A percentile compares a stretch with the other conserved stretches of the same genome.
These are phyloP conservation scores for Chelonus insularis DNA, from an alignment of 1,140 invertebrate genomes.

Conservation along the genomic window DNA sequence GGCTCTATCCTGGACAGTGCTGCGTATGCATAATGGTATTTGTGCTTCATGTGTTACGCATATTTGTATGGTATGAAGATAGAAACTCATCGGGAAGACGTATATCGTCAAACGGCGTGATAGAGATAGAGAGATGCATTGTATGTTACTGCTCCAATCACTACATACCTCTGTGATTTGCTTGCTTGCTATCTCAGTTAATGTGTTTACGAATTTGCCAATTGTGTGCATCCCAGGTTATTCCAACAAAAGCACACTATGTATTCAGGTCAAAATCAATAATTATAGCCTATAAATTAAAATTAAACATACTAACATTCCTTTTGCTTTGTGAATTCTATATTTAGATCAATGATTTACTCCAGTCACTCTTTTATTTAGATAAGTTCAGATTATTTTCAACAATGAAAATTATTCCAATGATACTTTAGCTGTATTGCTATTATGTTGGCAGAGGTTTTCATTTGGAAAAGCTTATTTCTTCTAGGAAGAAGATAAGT, in stretches of 20 bases:
- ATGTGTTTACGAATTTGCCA: conserved; percentile 39
- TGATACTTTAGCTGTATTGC: no score
- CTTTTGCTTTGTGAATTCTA: no score
- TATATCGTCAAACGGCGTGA: conserved; percentile 20
- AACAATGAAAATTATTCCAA: no score
- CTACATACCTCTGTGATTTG: conserved; percentile 22
- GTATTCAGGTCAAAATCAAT: conserved; percentile 21
- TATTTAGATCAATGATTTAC: no score
- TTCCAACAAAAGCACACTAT: not conserved
- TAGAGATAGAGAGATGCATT: conserved; percentile 18
- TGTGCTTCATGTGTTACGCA: not conserved
- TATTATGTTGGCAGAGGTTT: no score
- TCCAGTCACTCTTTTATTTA: no score
- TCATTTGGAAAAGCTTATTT: no score
- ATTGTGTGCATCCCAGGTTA: conserved; percentile 23
- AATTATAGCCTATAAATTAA: no score
- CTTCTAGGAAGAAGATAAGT: no score
- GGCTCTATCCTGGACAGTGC: not conserved
- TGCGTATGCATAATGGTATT: not conserved
- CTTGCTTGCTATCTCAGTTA: conserved; percentile 28
- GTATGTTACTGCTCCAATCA: conserved; percentile 5
- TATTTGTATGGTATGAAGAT: conserved; percentile 17
- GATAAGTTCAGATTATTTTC: no score
- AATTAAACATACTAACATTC: no score
- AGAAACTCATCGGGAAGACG: conserved; percentile 25